These are phyloP conservation scores for Leistus spinibarbis DNA, from an alignment of 2,888 invertebrate species.

Conservation along the genomic window DNA sequence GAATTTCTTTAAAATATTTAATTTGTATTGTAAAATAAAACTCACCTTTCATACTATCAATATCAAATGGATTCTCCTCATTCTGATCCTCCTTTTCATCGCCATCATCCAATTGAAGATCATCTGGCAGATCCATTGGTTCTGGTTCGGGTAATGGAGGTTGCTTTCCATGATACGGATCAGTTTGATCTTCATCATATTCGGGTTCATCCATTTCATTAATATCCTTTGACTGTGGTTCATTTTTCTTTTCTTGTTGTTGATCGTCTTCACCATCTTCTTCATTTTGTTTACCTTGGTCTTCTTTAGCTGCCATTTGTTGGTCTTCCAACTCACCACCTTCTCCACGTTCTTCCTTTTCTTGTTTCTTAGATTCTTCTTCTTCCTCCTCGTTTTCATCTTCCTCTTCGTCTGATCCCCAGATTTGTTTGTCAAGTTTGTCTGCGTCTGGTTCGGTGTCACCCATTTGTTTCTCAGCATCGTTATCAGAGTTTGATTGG, in stretches of 20 bases:
- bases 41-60: conserved; percentile 76
- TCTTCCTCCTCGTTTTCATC: conserved; percentile 66
- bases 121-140: conserved; percentile 86
- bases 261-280: conserved; percentile 63
- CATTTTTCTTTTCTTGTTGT: conserved; percentile 62
- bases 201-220: conserved; percentile 85
- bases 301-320: conserved; percentile 54
- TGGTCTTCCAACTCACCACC: conserved; percentile 49
- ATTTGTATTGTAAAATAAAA: background rate
- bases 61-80: conserved; percentile 83
- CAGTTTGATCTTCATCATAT: conserved; percentile 78
- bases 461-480: conserved; percentile 96
- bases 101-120: conserved; percentile 79
- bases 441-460: conserved; percentile 88
- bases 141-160: conserved; percentile 82
- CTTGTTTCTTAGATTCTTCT: conserved; percentile 68
- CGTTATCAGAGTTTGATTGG: conserved; percentile 72
- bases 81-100: conserved; percentile 67
- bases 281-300: conserved; percentile 52
- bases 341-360: conserved; percentile 56
- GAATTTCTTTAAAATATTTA: background rate
- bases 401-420: conserved; percentile 84
- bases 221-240: conserved; percentile 66
- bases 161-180: conserved; percentile 83
- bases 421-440: conserved; percentile 78